Conservation (phyloP, 2,888 invertebrate species). For the Psococerastis gibbosa region DNA sequence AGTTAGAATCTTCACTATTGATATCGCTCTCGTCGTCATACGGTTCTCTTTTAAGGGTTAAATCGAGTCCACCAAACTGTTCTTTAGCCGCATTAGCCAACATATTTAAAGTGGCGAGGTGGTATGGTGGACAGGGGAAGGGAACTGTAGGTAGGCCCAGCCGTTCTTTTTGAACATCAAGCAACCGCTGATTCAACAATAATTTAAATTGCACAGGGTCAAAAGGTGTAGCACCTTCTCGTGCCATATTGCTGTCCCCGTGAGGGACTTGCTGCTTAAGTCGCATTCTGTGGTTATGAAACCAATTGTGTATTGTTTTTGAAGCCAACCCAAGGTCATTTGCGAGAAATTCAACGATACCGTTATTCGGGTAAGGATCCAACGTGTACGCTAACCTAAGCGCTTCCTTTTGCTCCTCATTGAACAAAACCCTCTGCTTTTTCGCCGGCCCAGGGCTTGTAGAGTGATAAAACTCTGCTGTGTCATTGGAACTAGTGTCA, state of each 20-base stretch:
- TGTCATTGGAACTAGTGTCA: conserved; percentile 74
- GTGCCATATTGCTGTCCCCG: conserved; percentile 35
- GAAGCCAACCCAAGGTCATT: conserved; percentile 78
- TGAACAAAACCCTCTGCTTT: conserved; percentile 89
- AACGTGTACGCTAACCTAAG: conserved; percentile 81
- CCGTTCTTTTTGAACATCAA: conserved; percentile 72
- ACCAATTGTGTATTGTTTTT: conserved; percentile 98
- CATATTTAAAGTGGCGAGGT: conserved; percentile 48
- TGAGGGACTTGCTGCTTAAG: conserved; percentile 81
- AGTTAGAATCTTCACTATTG: conserved; percentile 44
- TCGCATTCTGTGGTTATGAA: conserved; percentile 98
- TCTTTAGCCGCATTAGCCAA: conserved; percentile 47
- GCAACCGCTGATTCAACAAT: conserved; percentile 68
- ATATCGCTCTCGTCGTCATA: conserved; percentile 58
- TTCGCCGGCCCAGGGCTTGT: conserved; percentile 73
- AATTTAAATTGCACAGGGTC: conserved; percentile 84
- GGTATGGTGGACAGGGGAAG: conserved; percentile 56
- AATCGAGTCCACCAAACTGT: conserved; percentile 66
- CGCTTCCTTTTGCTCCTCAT: conserved; percentile 96
- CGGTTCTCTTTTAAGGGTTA: conserved; percentile 60
- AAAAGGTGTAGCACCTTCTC: conserved; percentile 42
- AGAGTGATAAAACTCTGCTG: conserved; percentile 72
- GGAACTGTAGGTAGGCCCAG: conserved; percentile 47
- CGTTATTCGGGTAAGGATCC: conserved; percentile 93
- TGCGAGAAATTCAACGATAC: conserved; percentile 89